These are phyloP conservation scores for Protosalanx chinensis DNA, from an alignment of 2,797 vertebrate species.

Conservation along the genomic window DNA sequence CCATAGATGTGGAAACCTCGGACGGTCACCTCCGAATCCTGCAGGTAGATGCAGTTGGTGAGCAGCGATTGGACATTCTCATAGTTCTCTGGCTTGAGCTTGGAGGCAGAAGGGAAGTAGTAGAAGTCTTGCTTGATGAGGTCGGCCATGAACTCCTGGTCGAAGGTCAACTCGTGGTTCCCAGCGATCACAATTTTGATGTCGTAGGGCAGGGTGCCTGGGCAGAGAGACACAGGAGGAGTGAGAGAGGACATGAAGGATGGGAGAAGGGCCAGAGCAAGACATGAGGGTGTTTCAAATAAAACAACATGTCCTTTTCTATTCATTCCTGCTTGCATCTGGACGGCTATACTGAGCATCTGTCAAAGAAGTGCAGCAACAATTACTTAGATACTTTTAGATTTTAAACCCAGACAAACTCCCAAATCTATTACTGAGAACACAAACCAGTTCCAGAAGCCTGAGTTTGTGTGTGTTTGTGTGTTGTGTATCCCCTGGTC, in stretches of 20 bases:
- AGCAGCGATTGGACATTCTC: conserved; percentile 95
- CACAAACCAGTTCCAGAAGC: not conserved
- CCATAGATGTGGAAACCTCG: conserved; percentile 92
- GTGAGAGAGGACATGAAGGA: not conserved
- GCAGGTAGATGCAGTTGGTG: conserved; percentile 97
- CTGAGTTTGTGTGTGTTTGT: not conserved
- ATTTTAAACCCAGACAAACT: not conserved
- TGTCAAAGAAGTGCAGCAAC: conserved; percentile 29
- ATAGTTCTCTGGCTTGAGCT: conserved; percentile 93
- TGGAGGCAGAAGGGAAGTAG: conserved; percentile 94
- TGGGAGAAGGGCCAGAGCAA: not conserved
- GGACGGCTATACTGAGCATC: conserved; percentile 46
- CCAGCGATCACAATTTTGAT: conserved; percentile 96
- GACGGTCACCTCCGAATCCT: conserved; percentile 93
- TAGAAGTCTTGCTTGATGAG: conserved; percentile 98
- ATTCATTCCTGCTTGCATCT: conserved; percentile 30
- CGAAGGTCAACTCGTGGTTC: conserved; percentile 96
- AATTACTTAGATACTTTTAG: not conserved
- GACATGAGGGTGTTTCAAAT: conserved; percentile 14
- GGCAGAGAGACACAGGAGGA: conserved; percentile 8
- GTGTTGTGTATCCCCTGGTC: conserved; percentile 36
- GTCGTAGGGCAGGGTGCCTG: conserved; percentile 93
- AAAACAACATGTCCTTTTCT: conserved; percentile 22
- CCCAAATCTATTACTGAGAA: not conserved
- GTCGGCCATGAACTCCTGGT: conserved; percentile 98